Evolutionary conservation across 2,113 vertebrate species (phyloP), one percentile per base, ranked within the genome.

Genomic region (Emydocephalus ijimae): DNA sequence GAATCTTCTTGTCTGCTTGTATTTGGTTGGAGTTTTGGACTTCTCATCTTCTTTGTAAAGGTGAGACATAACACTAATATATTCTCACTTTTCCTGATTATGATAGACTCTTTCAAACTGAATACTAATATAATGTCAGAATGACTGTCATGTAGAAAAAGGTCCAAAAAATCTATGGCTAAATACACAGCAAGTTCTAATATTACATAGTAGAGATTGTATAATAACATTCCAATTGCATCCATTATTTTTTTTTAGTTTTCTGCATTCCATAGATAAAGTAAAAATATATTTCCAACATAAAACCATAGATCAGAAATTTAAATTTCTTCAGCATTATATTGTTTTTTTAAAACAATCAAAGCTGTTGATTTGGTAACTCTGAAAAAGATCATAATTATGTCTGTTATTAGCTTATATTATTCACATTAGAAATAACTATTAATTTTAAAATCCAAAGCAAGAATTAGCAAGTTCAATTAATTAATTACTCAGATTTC

Each of bases 401-500:
- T 34, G 45, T 5, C 81, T 61, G 24, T 90, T 86, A 57, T 57
- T n/a, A 81, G 23, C n/a, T 18, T 56, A 93, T 61, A 86, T 21
- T 81, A 81, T 61, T 89, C 26, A 85, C 55, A 26, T 48, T 74
- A 52, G 88, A 56, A 90, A 26, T 93, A 90, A 90, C 52, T 50
- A 90, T 87, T 61, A 85, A 86, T 90, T 81, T 85, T 29, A 61
- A 69, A 92, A 21, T 64, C 29, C 29, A 92, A 92, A 85, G 20
- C 54, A 59, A 50, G 34, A 61, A 54, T 10, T n/a, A 54, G 15
- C n/a, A 48, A 54, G 56, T 64, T 61, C n/a, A 90, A 61, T 93
- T 87, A 90, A 87, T 57, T 87, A 93, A 90, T 18, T 89, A 54
- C n/a, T 87, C 39, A 54, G 23, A 54, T 64, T 90, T 61, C 89